These are phyloP conservation scores for Neolamprologus falcicula DNA, from an alignment of 2,113 vertebrate species.

Conservation along the genomic window DNA sequence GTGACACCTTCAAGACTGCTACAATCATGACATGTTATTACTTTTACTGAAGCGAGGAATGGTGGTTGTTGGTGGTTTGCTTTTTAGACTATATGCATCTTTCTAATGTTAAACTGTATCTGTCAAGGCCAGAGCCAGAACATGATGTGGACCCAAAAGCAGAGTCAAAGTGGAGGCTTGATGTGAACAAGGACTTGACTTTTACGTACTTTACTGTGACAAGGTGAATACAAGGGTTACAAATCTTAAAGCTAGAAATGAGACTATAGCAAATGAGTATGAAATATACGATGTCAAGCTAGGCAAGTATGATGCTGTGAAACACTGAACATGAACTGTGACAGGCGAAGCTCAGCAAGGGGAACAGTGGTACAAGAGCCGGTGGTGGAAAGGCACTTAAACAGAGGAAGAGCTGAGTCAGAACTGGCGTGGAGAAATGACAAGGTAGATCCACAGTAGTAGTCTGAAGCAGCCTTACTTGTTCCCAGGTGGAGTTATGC, in stretches of 20 bases:
- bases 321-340: not conserved
- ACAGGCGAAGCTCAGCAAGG: not conserved
- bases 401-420: not conserved
- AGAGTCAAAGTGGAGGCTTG: not conserved
- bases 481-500: not conserved
- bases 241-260: not conserved
- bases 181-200: not conserved
- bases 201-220: not conserved
- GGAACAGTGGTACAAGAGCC: not conserved
- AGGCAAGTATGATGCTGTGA: not conserved
- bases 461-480: not conserved
- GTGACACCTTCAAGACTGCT: not conserved
- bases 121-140: not conserved
- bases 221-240: not conserved
- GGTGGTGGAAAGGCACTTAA: not conserved
- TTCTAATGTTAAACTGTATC: not conserved
- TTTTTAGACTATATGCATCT: not conserved
- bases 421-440: not conserved
- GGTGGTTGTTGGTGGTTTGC: not conserved
- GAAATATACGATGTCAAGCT: accelerated
- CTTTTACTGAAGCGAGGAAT: not conserved
- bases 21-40: not conserved
- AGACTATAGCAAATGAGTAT: not conserved
- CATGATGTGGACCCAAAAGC: not conserved
- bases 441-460: not conserved